Base-by-base conservation (phyloP, 1,140 invertebrate species). In the Capitella teleta region DNA sequence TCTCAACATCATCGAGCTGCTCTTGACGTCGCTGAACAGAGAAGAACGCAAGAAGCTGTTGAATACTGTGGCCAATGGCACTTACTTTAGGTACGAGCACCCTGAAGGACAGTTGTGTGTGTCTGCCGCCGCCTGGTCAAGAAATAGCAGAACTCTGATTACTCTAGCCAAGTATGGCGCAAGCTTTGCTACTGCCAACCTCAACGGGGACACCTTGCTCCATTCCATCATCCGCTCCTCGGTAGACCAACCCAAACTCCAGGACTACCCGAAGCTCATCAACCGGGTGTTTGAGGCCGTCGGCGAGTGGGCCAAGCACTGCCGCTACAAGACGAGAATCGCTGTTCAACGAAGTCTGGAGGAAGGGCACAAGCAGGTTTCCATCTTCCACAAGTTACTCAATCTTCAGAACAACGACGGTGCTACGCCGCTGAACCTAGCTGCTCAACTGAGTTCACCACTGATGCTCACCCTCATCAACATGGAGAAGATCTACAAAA, bases 51-150 rank as follows among this genome's bases (percentile, higher is more conserved):
- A 8, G 24, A 21, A 26, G n/a, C 28, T 51, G 1, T 23, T 51
- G 38, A 51, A 51, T 28, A 51, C 49, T 3, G 26, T 51, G 18
- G 49, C 49, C 14, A 34, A 51, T 42, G 49, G 49, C 5, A 23
- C 42, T 18, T 51, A 51, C 19, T 51, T 51, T 41, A 21, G 38
- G 25, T 28, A 25, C 8, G 16, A 30, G 1, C 49, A 51, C 26
- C 49, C 49, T 14, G 16, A 51, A 25, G 49, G 49, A 28, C 49
- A 51, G 49, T n/a, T 51, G 19, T 51, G 40, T 42, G 38, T 51
- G 40, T 43, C 49, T 14, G 49, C 40, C n/a, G 49, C 49, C 3
- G 49, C 49, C n/a, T 51, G 49, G 49, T 30, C 49, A 14, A 41
- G 49, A n/a, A 42, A 51, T 26, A 26, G 26, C 14, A 14, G 28